Percentiles rank a stretch among this genome's conserved stretches.
Conservation (phyloP, 2,888 invertebrate species). For the Agapostemon virescens region DNA sequence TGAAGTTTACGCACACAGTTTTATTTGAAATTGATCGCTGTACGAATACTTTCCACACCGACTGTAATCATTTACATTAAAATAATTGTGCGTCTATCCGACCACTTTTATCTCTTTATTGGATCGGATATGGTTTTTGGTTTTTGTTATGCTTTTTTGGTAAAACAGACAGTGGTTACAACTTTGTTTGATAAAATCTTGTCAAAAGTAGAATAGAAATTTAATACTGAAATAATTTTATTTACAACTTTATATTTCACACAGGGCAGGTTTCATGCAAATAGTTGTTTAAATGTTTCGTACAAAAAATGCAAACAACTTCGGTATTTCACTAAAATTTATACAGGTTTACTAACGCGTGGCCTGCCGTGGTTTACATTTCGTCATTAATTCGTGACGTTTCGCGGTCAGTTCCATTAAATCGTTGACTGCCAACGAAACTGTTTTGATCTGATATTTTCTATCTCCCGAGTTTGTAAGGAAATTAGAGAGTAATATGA, state of each 20-base stretch:
- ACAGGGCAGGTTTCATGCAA: not conserved
- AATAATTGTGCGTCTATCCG: too few species aligned
- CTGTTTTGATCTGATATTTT: not conserved
- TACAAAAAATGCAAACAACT: not conserved
- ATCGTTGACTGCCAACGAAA: constrained; percentile 13
- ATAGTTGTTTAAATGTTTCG: constrained; percentile 12
- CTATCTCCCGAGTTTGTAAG: not conserved
- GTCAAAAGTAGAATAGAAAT: not conserved
- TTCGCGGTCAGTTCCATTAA: constrained; percentile 16
- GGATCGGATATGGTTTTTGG: too few species aligned
- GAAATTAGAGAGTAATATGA: not conserved
- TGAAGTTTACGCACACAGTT: too few species aligned
- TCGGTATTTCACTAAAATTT: not conserved
- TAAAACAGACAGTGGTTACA: not conserved
- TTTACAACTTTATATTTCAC: not conserved
- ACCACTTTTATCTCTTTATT: too few species aligned
- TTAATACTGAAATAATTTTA: constrained; percentile 2
- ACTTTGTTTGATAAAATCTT: not conserved
- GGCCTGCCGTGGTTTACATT: not conserved
- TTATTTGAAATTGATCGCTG: too few species aligned
- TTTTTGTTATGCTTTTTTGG: too few species aligned
- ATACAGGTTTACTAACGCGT: not conserved
- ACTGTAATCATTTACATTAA: too few species aligned
- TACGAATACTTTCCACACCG: too few species aligned
- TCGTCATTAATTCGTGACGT: constrained; percentile 10